Conservation (phyloP, 2,888 invertebrate genomes). For the Ellobium chinense region DNA sequence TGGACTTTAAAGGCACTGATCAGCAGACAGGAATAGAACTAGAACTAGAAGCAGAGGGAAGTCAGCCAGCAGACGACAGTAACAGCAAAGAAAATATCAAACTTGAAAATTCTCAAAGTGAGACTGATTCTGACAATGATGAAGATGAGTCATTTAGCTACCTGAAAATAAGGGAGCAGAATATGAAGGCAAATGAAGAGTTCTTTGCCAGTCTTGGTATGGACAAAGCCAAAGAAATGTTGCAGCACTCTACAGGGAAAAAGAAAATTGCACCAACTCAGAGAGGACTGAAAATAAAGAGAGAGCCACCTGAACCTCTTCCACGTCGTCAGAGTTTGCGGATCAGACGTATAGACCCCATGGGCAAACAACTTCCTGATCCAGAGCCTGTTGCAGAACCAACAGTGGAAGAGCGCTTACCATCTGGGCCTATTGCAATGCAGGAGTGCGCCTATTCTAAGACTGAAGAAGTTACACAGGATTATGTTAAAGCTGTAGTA, state of each 20-base stretch:
- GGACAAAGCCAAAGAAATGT: slow-evolving; percentile 14
- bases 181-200: slow-evolving; percentile 63
- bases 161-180: slow-evolving; percentile 56
- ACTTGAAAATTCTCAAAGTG: neutral
- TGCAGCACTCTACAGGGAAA: neutral
- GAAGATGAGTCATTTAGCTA: slow-evolving; percentile 11
- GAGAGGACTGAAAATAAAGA: slow-evolving; percentile 32
- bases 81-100: slow-evolving; percentile 10
- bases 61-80: no score
- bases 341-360: slow-evolving; percentile 62
- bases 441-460: slow-evolving; percentile 39
- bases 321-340: slow-evolving; percentile 60
- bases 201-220: slow-evolving; percentile 67
- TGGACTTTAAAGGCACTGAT: no score
- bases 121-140: neutral
- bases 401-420: slow-evolving; percentile 5
- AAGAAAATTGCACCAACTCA: slow-evolving; percentile 18
- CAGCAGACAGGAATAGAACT: no score
- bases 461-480: slow-evolving; percentile 31
- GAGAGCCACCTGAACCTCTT: slow-evolving; percentile 38
- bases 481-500: neutral
- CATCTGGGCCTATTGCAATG: slow-evolving; percentile 40
- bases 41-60: no score
- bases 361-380: slow-evolving; percentile 60
- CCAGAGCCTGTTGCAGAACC: slow-evolving; percentile 45